Conservation (phyloP, 2,797 vertebrate genomes). For the Carcharodon carcharias region DNA sequence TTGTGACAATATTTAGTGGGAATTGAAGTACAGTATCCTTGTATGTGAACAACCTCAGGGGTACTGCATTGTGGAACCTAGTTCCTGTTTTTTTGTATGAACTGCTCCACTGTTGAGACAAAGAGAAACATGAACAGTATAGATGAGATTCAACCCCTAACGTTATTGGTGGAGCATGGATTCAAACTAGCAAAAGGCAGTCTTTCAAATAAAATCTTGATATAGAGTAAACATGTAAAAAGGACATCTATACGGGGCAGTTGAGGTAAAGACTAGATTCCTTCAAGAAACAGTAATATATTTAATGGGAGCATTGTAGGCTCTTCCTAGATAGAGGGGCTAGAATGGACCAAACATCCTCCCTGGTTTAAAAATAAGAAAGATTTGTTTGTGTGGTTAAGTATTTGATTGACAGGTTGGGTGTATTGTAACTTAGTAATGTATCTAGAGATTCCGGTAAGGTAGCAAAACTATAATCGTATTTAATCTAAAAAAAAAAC, state of each 20-base stretch:
- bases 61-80: background rate
- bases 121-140: no score
- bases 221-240: background rate
- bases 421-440: background rate
- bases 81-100: background rate
- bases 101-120: background rate
- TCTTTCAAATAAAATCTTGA: background rate
- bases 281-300: background rate
- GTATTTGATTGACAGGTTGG: background rate
- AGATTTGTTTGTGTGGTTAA: background rate
- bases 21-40: background rate
- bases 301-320: background rate
- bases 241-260: background rate
- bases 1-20: no score
- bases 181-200: background rate
- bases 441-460: background rate
- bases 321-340: background rate
- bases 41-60: background rate
- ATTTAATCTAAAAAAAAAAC: background rate
- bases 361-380: background rate
- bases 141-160: no score
- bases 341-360: background rate
- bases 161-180: background rate
- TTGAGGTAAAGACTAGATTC: background rate
- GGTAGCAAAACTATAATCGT: background rate